Conservation (phyloP, 2,113 vertebrate species). For the Nothobranchius kuhntae region DNA sequence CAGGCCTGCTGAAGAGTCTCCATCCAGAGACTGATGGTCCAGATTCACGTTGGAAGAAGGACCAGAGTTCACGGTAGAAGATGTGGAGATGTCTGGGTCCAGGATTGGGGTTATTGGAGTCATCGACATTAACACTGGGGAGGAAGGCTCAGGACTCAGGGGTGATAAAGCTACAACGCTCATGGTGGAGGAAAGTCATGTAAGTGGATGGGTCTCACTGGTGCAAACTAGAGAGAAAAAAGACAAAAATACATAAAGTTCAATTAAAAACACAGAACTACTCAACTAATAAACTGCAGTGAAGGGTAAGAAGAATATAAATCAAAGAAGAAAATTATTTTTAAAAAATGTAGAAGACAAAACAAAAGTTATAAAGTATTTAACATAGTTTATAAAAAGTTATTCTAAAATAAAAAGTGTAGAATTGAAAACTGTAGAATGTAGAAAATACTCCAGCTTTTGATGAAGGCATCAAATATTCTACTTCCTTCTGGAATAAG, state of each 20-base stretch:
- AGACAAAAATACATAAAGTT: neutral
- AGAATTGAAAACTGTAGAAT: too few species aligned
- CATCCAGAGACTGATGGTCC: conserved; percentile 10
- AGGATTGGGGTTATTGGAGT: conserved; percentile 87
- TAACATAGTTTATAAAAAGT: too few species aligned
- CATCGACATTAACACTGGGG: conserved; percentile 89
- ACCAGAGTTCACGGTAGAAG: conserved; percentile 70
- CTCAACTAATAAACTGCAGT: neutral
- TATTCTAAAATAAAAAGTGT: too few species aligned
- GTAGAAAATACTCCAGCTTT: too few species aligned
- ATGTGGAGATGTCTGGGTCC: conserved; percentile 61
- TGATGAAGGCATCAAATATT: too few species aligned
- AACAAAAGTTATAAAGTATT: too few species aligned
- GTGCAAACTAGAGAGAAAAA: conserved; percentile 71
- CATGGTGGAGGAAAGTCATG: conserved; percentile 78
- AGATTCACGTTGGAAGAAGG: conserved; percentile 29
- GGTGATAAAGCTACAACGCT: conserved; percentile 84
- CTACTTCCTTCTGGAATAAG: too few species aligned
- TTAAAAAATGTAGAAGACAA: too few species aligned
- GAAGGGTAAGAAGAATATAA: too few species aligned
- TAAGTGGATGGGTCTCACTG: conserved; percentile 59
- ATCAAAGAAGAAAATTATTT: too few species aligned
- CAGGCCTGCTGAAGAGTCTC: neutral
- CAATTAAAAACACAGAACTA: neutral
- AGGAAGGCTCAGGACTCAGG: conserved; percentile 79